phyloP scores from a whole-genome alignment of 23 tunicate species.

The Halocynthia roretzi region DNA sequence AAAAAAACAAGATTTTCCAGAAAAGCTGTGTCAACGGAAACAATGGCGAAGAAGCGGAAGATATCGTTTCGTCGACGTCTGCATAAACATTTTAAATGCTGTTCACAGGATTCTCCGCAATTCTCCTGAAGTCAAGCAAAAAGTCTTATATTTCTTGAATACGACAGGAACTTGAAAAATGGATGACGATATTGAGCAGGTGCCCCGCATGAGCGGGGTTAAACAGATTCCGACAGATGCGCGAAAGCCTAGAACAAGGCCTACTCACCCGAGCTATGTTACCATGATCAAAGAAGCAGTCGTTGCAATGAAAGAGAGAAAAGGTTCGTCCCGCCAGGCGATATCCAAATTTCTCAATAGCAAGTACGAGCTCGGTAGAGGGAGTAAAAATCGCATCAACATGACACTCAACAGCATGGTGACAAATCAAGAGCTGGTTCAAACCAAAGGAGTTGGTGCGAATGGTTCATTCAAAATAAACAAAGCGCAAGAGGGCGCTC shows the following conservation, averaged over 20 bases:
- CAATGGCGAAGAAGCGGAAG: no score
- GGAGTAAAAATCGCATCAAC: constrained; percentile 25
- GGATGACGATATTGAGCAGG: no score
- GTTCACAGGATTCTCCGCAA: no score
- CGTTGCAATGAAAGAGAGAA: constrained; percentile 7
- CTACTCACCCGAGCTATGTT: constrained; percentile 19
- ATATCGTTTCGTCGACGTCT: no score
- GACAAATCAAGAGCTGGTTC: not conserved
- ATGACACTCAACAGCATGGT: constrained; percentile 26
- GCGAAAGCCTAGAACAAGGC: not conserved
- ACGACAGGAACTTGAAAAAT: no score
- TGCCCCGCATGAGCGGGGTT: no score
- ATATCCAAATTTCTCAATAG: constrained; percentile 13
- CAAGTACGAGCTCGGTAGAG: constrained; percentile 11
- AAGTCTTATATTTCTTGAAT: no score
- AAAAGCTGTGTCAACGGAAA: no score
- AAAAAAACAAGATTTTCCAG: no score
- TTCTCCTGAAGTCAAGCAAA: no score
- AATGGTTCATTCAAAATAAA: constrained; percentile 35
- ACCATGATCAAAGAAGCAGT: constrained; percentile 33
- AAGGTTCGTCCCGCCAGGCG: constrained; percentile 33
- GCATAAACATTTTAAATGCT: no score
- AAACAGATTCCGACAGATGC: not conserved
- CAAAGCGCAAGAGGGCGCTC: constrained; percentile 15
- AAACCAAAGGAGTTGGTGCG: constrained; percentile 17